Percentiles rank a stretch among this genome's conserved stretches.
Evolutionary conservation across 2,113 vertebrate species (phyloP).

Genomic region (Choloepus hoffmanni): DNA sequence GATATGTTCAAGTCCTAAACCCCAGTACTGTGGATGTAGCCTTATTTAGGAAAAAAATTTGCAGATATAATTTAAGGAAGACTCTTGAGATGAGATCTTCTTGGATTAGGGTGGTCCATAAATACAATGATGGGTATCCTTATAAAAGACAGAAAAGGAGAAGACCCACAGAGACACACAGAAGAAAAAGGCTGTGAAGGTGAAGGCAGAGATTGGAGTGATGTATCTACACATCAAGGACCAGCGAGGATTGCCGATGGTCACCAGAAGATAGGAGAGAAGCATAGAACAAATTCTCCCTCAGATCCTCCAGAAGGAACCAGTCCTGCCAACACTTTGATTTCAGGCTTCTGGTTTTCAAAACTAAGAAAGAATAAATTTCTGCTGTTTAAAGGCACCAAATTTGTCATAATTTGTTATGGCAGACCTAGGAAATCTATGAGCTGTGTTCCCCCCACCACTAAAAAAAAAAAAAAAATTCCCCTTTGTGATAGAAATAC

Average conservation of each 20-base stretch:
- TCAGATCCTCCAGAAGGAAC: background rate
- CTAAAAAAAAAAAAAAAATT: background rate
- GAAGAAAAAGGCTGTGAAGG: background rate
- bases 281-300: background rate
- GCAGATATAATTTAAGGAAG: background rate
- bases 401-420: background rate
- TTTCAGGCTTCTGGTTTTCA: background rate
- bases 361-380: background rate
- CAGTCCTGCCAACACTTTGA: background rate
- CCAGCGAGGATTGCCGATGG: background rate
- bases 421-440: background rate
- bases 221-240: background rate
- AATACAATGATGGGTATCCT: background rate
- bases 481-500: background rate
- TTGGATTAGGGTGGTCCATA: background rate
- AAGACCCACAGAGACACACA: background rate
- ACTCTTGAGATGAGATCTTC: background rate
- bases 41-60: background rate
- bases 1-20: background rate
- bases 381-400: background rate
- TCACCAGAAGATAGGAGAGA: background rate
- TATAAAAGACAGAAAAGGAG: background rate
- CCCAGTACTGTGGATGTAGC: background rate
- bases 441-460: background rate
- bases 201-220: background rate